Conservation (phyloP, 2,888 invertebrate species). For the Eledona agricola region DNA sequence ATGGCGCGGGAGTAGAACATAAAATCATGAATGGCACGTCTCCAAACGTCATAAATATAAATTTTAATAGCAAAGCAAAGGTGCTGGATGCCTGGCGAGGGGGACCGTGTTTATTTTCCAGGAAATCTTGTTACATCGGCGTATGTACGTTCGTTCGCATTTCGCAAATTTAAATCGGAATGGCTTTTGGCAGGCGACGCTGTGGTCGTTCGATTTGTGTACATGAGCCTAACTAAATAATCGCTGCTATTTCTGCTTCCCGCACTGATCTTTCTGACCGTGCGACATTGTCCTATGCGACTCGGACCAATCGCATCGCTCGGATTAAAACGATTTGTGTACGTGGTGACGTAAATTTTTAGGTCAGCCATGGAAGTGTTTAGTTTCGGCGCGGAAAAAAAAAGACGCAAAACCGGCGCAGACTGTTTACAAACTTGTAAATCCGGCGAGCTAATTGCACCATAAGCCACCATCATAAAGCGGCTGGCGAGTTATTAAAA, state of each 20-base stretch:
- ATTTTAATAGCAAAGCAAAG: constrained; percentile 36
- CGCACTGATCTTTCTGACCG: background rate
- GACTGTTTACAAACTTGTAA: constrained; percentile 18
- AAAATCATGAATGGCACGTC: constrained; percentile 42
- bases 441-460: constrained; percentile 19
- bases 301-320: no score
- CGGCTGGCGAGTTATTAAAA: constrained; percentile 35
- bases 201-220: constrained; percentile 4
- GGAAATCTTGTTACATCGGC: constrained; percentile 33
- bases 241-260: constrained; percentile 13
- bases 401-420: no score
- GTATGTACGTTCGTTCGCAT: constrained; percentile 20
- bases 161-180: constrained; percentile 29
- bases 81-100: constrained; percentile 34
- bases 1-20: constrained; percentile 33
- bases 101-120: constrained; percentile 32
- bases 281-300: constrained; percentile 1
- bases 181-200: constrained; percentile 20
- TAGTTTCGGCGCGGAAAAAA: no score
- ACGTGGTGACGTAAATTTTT: no score
- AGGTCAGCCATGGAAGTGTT: no score
- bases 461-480: constrained; percentile 23
- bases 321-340: no score
- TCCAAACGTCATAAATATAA: constrained; percentile 43
- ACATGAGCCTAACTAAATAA: constrained; percentile 18